Evolutionary conservation across 2,797 vertebrate species (phyloP).

Genomic region (Mastacembelus armatus): DNA sequence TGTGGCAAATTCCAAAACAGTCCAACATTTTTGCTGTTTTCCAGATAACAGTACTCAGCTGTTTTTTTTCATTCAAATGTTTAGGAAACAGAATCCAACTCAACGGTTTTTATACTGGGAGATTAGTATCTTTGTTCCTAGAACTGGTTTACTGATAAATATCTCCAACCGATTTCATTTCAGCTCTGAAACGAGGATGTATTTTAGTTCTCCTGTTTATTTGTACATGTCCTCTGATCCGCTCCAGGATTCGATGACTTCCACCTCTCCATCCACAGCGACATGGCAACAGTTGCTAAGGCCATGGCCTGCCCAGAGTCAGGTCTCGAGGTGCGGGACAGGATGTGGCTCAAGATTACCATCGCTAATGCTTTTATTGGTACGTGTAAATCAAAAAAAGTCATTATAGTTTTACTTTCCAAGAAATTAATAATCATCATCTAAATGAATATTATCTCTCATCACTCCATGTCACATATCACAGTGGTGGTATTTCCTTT

Average conservation of each 20-base stretch:
- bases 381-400: slow-evolving; percentile 65
- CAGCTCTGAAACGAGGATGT: not conserved
- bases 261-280: slow-evolving; percentile 98
- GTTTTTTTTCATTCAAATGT: slow-evolving; percentile 1
- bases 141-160: not conserved
- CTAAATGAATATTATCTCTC: too few relatives aligned
- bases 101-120: not conserved
- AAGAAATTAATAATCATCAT: too few relatives aligned
- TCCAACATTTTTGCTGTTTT: slow-evolving; percentile 19
- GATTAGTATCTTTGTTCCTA: not conserved
- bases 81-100: slow-evolving; percentile 1
- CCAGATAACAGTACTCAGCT: slow-evolving; percentile 2
- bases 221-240: slow-evolving; percentile 12
- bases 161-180: not conserved
- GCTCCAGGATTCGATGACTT: slow-evolving; percentile 95
- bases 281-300: slow-evolving; percentile 98
- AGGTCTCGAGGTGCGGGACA: slow-evolving; percentile 95
- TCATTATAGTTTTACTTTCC: not conserved
- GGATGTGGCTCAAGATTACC: slow-evolving; percentile 99
- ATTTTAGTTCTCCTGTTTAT: not conserved
- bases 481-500: too few relatives aligned
- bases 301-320: slow-evolving; percentile 98
- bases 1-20: slow-evolving; percentile 49
- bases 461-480: too few relatives aligned
- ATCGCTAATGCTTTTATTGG: slow-evolving; percentile 98